Conservation (phyloP, 2,113 vertebrate species). For the Crotalus tigris region DNA sequence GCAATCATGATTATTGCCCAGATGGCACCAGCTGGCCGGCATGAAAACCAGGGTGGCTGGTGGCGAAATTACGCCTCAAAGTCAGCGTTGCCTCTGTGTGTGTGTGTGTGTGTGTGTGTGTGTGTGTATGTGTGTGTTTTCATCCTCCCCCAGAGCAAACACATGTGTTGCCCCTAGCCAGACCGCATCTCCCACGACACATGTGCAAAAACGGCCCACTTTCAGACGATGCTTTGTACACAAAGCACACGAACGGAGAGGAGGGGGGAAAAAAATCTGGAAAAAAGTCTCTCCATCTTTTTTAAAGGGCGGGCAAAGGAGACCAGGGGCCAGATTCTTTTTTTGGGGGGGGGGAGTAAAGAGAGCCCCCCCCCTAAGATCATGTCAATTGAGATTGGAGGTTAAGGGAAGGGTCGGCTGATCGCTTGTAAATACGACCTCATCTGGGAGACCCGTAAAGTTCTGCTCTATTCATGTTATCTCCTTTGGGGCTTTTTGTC, state of each 20-base stretch:
- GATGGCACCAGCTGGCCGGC: conserved; percentile 61
- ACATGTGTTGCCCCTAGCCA: conserved; percentile 55
- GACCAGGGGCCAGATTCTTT: conserved; percentile 41
- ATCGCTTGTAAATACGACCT: conserved; percentile 68
- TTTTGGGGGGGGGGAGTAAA: conserved; percentile 22
- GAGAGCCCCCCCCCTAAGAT: conserved; percentile 44
- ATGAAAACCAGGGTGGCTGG: no score
- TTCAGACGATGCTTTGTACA: conserved; percentile 27
- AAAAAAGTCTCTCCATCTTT: conserved; percentile 20
- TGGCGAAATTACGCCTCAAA: no score
- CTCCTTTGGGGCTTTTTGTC: conserved; percentile 76
- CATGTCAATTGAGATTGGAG: conserved; percentile 53
- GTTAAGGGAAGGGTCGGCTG: conserved; percentile 56
- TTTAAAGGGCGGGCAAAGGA: conserved; percentile 35
- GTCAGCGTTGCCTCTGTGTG: conserved; percentile 40
- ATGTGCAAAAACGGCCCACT: conserved; percentile 45
- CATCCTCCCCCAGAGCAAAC: conserved; percentile 58
- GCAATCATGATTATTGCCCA: conserved; percentile 50
- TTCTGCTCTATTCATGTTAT: conserved; percentile 82
- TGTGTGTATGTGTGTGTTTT: conserved; percentile 45
- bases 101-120: no score
- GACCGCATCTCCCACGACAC: conserved; percentile 43
- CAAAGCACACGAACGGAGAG: background rate
- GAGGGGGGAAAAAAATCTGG: background rate
- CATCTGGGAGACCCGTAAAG: conserved; percentile 63